These are phyloP conservation scores for Daubentonia madagascariensis DNA, from an alignment of 2,113 vertebrate species.

Conservation along the genomic window DNA sequence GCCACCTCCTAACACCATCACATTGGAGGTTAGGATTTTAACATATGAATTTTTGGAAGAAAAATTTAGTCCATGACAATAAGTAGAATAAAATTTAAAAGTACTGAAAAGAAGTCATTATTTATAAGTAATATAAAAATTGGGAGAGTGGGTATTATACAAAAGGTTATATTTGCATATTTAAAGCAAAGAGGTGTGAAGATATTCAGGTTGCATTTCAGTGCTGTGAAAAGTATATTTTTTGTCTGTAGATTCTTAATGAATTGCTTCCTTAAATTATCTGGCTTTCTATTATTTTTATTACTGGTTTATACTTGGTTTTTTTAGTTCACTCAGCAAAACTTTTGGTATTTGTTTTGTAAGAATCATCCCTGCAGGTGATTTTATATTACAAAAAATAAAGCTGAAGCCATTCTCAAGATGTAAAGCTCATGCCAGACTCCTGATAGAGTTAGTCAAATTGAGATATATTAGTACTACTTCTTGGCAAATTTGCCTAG, in stretches of 20 bases:
- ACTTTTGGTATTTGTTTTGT: neutral
- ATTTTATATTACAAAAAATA: neutral
- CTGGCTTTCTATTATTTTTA: constrained; percentile 4
- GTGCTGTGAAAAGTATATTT: neutral
- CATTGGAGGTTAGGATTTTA: neutral
- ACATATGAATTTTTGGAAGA: neutral
- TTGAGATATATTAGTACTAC: neutral
- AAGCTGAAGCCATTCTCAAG: neutral
- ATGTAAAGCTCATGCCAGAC: neutral
- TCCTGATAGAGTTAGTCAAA: neutral
- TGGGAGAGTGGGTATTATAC: neutral
- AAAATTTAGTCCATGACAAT: neutral
- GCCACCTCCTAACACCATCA: neutral
- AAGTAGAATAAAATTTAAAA: neutral
- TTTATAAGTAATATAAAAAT: constrained; percentile 9
- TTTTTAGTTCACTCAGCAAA: neutral
- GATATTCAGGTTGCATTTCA: neutral
- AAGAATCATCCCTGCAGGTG: neutral
- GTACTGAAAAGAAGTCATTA: constrained; percentile 11
- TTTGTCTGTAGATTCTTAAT: constrained; percentile 2
- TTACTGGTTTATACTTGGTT: neutral
- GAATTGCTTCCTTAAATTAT: constrained; percentile 27
- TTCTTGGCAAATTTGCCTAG: neutral
- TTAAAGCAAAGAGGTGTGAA: constrained; percentile 27
- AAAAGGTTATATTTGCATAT: constrained; percentile 1